Percentiles rank a stretch among this genome's conserved stretches.
Evolutionary conservation across 1,140 invertebrate genomes (phyloP).

Genomic region (Ceratina australensis): DNA sequence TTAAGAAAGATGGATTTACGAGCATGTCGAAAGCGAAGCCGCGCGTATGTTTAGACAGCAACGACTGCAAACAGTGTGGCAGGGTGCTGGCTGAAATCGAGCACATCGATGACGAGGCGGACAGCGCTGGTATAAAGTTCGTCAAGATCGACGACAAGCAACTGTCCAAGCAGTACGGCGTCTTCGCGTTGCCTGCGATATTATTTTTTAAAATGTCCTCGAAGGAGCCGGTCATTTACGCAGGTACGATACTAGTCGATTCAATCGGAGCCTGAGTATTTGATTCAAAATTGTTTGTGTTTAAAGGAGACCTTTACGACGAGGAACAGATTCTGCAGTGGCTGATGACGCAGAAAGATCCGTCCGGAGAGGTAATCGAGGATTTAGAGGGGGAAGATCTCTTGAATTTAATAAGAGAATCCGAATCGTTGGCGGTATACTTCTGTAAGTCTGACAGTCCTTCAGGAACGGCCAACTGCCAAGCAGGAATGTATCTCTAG

Average conservation of each 20-base stretch:
- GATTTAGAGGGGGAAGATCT: constrained; percentile 91
- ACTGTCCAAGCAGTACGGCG: constrained; percentile 91
- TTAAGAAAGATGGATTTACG: constrained; percentile 31
- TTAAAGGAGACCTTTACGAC: constrained; percentile 91
- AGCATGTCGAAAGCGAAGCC: constrained; percentile 41
- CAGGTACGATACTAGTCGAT: constrained; percentile 81
- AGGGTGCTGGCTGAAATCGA: constrained; percentile 93
- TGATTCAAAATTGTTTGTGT: not conserved
- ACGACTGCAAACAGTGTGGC: constrained; percentile 95
- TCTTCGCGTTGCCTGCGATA: constrained; percentile 93
- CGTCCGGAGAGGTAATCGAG: constrained; percentile 93
- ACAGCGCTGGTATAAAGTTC: constrained; percentile 95
- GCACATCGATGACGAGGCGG: constrained; percentile 95
- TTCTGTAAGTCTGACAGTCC: constrained; percentile 89
- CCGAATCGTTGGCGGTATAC: constrained; percentile 92
- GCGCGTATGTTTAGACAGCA: constrained; percentile 87
- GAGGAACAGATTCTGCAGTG: constrained; percentile 93
- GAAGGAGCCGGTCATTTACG: constrained; percentile 95
- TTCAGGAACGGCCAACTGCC: constrained; percentile 46
- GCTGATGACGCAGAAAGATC: constrained; percentile 94
- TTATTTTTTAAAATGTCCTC: constrained; percentile 93
- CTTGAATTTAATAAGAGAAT: constrained; percentile 88
- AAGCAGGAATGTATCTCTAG: constrained; percentile 65
- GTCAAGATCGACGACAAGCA: constrained; percentile 94
- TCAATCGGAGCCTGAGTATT: not conserved